Evolutionary conservation across 2,797 vertebrate genomes (phyloP).

Genomic region (Phoxinus dragarum): DNA sequence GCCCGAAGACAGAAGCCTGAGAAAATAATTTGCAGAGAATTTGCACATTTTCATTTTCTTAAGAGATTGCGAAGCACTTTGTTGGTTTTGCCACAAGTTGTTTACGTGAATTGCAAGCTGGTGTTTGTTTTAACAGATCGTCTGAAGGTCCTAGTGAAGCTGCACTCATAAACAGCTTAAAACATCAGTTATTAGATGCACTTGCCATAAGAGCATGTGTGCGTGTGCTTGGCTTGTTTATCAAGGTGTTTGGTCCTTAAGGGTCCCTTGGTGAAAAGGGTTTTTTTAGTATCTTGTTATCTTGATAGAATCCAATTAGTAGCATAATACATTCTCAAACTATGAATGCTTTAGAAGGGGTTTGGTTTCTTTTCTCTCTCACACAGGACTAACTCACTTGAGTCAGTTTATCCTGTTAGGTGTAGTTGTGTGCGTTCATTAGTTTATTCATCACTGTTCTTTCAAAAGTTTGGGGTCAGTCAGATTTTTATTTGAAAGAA

Average conservation of each 20-base stretch:
- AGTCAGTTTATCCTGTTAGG: neutral
- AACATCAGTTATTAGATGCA: slow-evolving; percentile 46
- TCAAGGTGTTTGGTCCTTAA: slow-evolving; percentile 9
- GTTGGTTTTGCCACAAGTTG: slow-evolving; percentile 31
- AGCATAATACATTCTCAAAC: slow-evolving; percentile 6
- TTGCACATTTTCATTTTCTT: neutral
- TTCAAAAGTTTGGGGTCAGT: neutral
- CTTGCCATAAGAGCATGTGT: slow-evolving; percentile 26
- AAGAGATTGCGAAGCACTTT: slow-evolving; percentile 13
- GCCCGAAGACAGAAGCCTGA: slow-evolving; percentile 32
- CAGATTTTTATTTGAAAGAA: neutral
- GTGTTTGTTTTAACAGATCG: slow-evolving; percentile 38
- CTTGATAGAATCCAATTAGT: slow-evolving; percentile 21
- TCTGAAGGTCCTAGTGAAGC: slow-evolving; percentile 26
- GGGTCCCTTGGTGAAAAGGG: slow-evolving; percentile 24
- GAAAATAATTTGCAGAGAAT: slow-evolving; percentile 21
- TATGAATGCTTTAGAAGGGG: neutral
- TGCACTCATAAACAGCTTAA: slow-evolving; percentile 24
- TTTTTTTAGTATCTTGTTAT: slow-evolving; percentile 34
- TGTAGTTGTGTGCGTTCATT: neutral
- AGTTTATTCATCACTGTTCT: neutral
- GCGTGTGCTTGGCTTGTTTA: neutral
- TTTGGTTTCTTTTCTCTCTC: neutral
- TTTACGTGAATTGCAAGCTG: slow-evolving; percentile 43
- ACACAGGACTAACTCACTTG: neutral